These are phyloP conservation scores for Tangara arthus DNA, from an alignment of 2,797 vertebrate species.

Conservation along the genomic window DNA sequence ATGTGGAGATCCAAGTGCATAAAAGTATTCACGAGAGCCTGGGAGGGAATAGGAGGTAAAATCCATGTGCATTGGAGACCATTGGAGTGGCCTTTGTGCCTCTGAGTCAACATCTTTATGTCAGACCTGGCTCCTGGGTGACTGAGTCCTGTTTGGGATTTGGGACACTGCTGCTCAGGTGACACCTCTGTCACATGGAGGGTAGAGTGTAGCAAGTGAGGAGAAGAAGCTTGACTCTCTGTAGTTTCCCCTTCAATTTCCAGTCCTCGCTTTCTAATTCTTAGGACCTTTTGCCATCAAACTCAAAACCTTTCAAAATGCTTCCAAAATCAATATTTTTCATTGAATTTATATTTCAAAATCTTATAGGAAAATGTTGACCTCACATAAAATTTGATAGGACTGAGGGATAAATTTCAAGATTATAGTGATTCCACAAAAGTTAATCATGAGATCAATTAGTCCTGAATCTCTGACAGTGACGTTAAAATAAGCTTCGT, in stretches of 20 bases:
- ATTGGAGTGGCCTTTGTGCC: neutral
- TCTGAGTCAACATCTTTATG: neutral
- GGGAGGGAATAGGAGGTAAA: neutral
- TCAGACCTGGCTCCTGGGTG: neutral
- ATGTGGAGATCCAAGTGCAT: neutral
- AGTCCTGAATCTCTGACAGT: neutral
- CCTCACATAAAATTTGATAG: neutral
- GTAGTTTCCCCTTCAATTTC: neutral
- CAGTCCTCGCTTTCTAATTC: neutral
- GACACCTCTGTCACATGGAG: neutral
- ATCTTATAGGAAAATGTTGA: neutral
- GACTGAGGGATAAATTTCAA: neutral
- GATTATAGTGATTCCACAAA: neutral
- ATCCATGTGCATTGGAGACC: neutral
- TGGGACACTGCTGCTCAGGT: neutral
- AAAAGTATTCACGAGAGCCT: neutral
- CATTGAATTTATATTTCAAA: neutral
- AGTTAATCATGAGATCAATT: conserved; percentile 8
- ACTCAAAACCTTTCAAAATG: neutral
- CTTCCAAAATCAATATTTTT: neutral
- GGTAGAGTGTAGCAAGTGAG: neutral
- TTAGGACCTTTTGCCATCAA: neutral
- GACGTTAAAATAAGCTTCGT: neutral
- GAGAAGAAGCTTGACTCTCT: neutral
- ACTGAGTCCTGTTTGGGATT: neutral